Evolutionary conservation across 2,113 vertebrate genomes (phyloP).

Genomic region (Taxidea taxus): DNA sequence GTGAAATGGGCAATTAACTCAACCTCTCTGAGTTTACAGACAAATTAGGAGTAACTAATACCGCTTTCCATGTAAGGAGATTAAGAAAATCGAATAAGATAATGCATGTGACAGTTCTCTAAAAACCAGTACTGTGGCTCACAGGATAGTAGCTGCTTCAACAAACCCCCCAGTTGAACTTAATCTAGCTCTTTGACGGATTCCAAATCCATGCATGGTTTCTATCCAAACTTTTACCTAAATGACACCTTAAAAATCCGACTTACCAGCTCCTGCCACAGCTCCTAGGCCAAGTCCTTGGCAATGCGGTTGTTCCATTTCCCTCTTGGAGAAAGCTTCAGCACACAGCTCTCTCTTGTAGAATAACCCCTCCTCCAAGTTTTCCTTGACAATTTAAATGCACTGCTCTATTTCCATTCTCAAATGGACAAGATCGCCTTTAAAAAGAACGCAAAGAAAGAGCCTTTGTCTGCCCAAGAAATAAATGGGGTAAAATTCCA

Average conservation of each 20-base stretch:
- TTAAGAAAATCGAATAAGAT: neutral
- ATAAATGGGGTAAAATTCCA: neutral
- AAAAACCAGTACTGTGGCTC: neutral
- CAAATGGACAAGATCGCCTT: neutral
- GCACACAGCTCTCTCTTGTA: neutral
- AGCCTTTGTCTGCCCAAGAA: neutral
- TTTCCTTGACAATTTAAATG: neutral
- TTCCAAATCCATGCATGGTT: neutral
- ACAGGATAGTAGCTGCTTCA: neutral
- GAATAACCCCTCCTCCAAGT: neutral
- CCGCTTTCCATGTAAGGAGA: neutral
- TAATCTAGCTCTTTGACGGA: neutral
- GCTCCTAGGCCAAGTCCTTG: neutral
- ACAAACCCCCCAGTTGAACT: neutral
- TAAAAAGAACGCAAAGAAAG: neutral
- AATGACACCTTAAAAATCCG: neutral
- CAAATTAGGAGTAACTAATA: neutral
- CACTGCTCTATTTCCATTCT: neutral
- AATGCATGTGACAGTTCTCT: neutral
- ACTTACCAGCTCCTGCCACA: neutral
- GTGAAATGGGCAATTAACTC: neutral
- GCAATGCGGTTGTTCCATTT: neutral
- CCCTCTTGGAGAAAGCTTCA: neutral
- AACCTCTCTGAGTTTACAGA: neutral
- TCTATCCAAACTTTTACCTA: neutral